Base-by-base conservation (phyloP, 2,113 vertebrate species). In the Aegotheles bennettii region DNA sequence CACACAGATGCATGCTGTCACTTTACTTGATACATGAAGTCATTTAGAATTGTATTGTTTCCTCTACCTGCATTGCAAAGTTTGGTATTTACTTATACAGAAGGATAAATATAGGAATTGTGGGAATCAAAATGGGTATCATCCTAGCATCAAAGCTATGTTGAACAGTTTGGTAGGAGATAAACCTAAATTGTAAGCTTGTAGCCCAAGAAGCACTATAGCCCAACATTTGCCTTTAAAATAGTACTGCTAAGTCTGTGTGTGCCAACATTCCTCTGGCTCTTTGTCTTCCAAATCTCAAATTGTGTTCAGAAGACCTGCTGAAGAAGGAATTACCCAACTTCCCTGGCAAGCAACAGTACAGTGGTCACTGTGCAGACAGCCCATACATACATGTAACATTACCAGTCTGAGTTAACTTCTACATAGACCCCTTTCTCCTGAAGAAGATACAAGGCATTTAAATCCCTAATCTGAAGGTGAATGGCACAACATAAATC, bases 1-100 rank as follows among this genome's bases (percentile, higher is more conserved):
- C 1, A 2, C 43, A 24, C 4, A 40, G 48, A 25, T 19, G 13
- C 13, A 33, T 29, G 0, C 35, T 35, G 0, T 48, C 25, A 4
- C 40, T 68, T 87, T 24, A 15, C 25, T 38, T 28, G 47, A 24
- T 31, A 38, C 4, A 1, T 4, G 16, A 3, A 2, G 31, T 43
- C 57, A 13, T 70, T 48, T n/a, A 42, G 54, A 63, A 36, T 40
- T 45, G 1, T 19, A 38, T 3, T 60, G 5, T 54, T 56, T 77
- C 18, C 50, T 86, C 61, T 47, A 6, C 67, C 67, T 74, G 76
- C 45, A 31, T 42, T 86, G 56, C 60, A 16, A 80, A 11, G 50
- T 65, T 70, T 10, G 5, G 36, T 71, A 47, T 38, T 90, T 74
- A 25, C 38, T 80, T 80, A 40, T 13, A 36, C 31, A 36, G 68